Base-by-base conservation (phyloP, 2,113 vertebrate species). In the Thomomys bottae region DNA sequence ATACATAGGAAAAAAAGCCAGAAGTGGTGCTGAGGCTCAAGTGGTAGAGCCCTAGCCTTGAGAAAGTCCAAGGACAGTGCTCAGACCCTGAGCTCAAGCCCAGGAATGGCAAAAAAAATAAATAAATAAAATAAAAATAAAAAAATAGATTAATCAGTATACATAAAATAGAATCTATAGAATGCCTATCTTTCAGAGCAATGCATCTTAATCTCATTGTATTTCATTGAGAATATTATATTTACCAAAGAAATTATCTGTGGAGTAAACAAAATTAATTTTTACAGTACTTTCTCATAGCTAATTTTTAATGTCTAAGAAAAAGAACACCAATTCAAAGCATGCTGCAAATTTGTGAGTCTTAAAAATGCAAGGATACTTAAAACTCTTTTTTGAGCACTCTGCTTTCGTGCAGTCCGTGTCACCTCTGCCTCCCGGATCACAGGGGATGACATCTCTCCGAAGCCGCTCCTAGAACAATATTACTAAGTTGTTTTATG, bases 301-400 rank as follows among this genome's bases (percentile, higher is more conserved):
- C 3, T 68, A 79, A 45, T 57, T 11, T 89, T 92, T 76, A 82
- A 54, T 28, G 49, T 3, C 30, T 15, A 61, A 88, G 70, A 78
- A 87, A 87, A 73, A 88, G 68, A 84, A 59, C 42, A 30, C 36
- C 66, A 24, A 91, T 57, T 78, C 30, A 34, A 66, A 95, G 82
- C 40, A 94, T 42, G 32, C 7, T 73, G 24, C 18, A 66, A 83
- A 71, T 63, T 93, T 42, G 40, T 6, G 24, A 93, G 42, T 30
- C 36, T 88, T 49, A 93, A 87, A 71, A 89, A 99, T 49, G 45
- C 45, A 49, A 49, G 98, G 99, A 99, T 99, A 99, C 99, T 98
- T 72, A 98, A 97, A 93, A 98, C 97, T 96, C 97, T 98, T 90
- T 98, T 99, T 75, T 98, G 96, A 72, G 97, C 97, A 88, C 97